Evolutionary conservation across 1,140 invertebrate genomes (phyloP).

Genomic region (Lepidurus apus): DNA sequence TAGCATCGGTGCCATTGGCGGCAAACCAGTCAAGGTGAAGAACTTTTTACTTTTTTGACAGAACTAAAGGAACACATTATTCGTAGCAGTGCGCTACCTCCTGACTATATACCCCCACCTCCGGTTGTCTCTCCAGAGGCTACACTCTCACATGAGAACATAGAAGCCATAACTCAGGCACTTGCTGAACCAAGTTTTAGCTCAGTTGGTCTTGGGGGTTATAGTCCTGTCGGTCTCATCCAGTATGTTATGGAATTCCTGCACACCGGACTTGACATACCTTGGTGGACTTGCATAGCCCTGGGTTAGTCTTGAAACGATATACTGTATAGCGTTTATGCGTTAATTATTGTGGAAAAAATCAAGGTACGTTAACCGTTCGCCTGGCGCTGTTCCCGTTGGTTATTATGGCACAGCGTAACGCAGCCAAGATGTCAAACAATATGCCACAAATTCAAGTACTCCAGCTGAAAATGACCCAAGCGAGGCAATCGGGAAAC

Average conservation of each 20-base stretch:
- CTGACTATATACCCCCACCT: slow-evolving; percentile 36
- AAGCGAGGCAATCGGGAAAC: slow-evolving; percentile 74
- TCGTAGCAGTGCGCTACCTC: background rate
- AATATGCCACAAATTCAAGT: slow-evolving; percentile 71
- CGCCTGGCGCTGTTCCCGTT: slow-evolving; percentile 73
- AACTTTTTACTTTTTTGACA: no score
- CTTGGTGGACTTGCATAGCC: slow-evolving; percentile 85
- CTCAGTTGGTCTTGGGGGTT: slow-evolving; percentile 72
- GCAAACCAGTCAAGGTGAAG: background rate
- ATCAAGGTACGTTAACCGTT: slow-evolving; percentile 66
- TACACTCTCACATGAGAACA: slow-evolving; percentile 45
- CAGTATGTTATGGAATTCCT: slow-evolving; percentile 74
- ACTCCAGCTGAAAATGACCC: slow-evolving; percentile 72
- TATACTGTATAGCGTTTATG: slow-evolving; percentile 9
- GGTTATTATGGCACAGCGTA: slow-evolving; percentile 69
- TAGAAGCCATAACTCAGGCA: slow-evolving; percentile 39
- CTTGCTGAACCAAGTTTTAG: slow-evolving; percentile 67
- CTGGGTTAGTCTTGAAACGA: slow-evolving; percentile 51
- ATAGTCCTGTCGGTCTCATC: slow-evolving; percentile 67
- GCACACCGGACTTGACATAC: slow-evolving; percentile 66
- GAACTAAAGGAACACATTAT: no score
- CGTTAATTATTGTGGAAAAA: background rate
- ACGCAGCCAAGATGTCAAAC: slow-evolving; percentile 70
- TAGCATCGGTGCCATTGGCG: background rate
- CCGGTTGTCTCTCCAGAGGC: slow-evolving; percentile 38